Conservation (phyloP, 1,140 invertebrate species). For the Danaus plexippus region DNA sequence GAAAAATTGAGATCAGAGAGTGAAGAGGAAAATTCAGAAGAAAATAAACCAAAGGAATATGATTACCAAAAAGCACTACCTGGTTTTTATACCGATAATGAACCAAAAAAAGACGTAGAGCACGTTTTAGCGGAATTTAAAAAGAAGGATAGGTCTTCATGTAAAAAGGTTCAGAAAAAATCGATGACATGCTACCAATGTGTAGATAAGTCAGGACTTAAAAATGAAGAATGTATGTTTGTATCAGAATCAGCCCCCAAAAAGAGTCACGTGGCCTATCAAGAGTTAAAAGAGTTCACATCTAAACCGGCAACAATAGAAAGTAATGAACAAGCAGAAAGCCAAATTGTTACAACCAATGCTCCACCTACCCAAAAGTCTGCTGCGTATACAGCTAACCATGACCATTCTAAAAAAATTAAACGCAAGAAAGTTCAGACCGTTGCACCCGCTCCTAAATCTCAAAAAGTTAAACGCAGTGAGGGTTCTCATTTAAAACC, state of each 20-base stretch:
- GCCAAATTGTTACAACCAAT: conserved; percentile 55
- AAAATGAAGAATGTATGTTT: conserved; percentile 84
- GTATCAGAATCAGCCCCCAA: conserved; percentile 75
- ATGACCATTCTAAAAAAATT: conserved; percentile 49
- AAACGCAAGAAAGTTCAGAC: conserved; percentile 57
- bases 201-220: conserved; percentile 75
- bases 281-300: conserved; percentile 70
- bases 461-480: conserved; percentile 46
- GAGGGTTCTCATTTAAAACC: conserved; percentile 40
- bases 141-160: conserved; percentile 78
- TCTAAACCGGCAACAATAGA: conserved; percentile 60
- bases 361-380: conserved; percentile 44
- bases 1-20: conserved; percentile 44
- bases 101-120: conserved; percentile 76
- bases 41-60: conserved; percentile 48
- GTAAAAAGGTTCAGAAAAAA: conserved; percentile 78
- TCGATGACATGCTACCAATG: conserved; percentile 84
- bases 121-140: conserved; percentile 79
- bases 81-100: conserved; percentile 64
- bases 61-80: conserved; percentile 65
- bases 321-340: conserved; percentile 56
- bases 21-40: conserved; percentile 44
- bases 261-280: conserved; percentile 72
- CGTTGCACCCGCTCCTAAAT: conserved; percentile 16
- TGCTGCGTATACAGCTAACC: conserved; percentile 47